Evolutionary conservation across 2,797 vertebrate genomes (phyloP), one percentile per base, ranked within the genome.

Genomic region (Streptopelia turtur): DNA sequence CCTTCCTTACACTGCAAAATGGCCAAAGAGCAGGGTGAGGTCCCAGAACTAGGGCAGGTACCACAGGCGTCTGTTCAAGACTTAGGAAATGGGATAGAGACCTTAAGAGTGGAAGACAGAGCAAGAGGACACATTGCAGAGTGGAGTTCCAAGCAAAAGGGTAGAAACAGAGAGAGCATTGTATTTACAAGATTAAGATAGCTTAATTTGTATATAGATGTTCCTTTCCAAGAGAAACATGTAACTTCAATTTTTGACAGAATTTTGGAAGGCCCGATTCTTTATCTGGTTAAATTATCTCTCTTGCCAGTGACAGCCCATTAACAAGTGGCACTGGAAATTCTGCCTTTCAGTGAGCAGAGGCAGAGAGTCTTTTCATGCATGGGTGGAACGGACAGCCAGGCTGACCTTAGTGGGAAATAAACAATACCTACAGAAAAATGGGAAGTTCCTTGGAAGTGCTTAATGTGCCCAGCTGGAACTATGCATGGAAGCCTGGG

Each of bases 391-490:
- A 39, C 35, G 0, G 14, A 12, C n/a, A 27, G 22, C 20, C 0
- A 0, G 37, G 30, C 22, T 84, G 76, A 3, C 1, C 23, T 30
- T 61, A 50, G 18, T 0, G 1, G 20, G 30, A 31, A 33, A 61
- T 28, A 37, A 60, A 47, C 18, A 41, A 47, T 49, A 35, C 22
- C 11, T 13, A 24, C 39, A n/a, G 65, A 53, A 59, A 87, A 72
- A 43, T 3, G 7, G 7, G 7, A 41, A 78, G 41, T 49, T 72
- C 53, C 11, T 41, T 49, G 43, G n/a, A 77, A 88, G 60, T 21
- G 21, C 56, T 49, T 43, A 13, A 25, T 12, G 35, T 27, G 35
- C 78, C 41, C 53, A 71, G 49, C 24, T 60, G 23, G 60, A 72
- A 41, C 45, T 11, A 15, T 13, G 13, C 41, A 31, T 3, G 8